These are phyloP conservation scores for Labeo catla DNA, from an alignment of 2,113 vertebrate genomes.

Conservation along the genomic window DNA sequence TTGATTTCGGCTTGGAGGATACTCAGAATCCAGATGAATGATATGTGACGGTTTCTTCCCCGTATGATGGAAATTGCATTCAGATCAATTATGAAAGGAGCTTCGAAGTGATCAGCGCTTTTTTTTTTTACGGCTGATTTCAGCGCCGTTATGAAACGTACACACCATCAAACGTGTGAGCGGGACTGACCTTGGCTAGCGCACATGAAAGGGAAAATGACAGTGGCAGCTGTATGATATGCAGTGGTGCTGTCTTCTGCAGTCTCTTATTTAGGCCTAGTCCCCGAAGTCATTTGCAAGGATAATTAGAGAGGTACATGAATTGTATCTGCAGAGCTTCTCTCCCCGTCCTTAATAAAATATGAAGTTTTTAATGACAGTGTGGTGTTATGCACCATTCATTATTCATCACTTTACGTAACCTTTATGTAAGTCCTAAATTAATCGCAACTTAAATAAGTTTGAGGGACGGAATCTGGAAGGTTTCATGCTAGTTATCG, in stretches of 20 bases:
- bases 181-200: constrained; percentile 43
- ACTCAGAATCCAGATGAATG: not conserved
- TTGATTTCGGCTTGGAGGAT: constrained; percentile 3
- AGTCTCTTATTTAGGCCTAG: constrained; percentile 50
- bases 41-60: not conserved
- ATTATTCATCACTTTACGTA: constrained; percentile 55
- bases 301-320: constrained; percentile 55
- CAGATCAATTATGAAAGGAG: constrained; percentile 25
- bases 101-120: not conserved
- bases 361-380: constrained; percentile 57
- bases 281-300: constrained; percentile 52
- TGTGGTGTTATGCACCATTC: constrained; percentile 48
- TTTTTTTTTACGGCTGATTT: not conserved
- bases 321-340: constrained; percentile 50
- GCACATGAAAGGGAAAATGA: constrained; percentile 36
- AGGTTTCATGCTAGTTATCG: not conserved
- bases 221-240: constrained; percentile 38
- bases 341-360: constrained; percentile 48
- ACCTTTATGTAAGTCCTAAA: constrained; percentile 53
- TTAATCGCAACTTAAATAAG: constrained; percentile 11
- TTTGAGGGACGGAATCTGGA: constrained; percentile 21
- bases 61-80: not conserved
- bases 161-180: not conserved
- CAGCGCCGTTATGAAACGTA: not conserved
- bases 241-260: constrained; percentile 39